Evolutionary conservation across 53 echinoderm and acorn worm genomes (phyloP).

Genomic region (Paracentrotus lividus): DNA sequence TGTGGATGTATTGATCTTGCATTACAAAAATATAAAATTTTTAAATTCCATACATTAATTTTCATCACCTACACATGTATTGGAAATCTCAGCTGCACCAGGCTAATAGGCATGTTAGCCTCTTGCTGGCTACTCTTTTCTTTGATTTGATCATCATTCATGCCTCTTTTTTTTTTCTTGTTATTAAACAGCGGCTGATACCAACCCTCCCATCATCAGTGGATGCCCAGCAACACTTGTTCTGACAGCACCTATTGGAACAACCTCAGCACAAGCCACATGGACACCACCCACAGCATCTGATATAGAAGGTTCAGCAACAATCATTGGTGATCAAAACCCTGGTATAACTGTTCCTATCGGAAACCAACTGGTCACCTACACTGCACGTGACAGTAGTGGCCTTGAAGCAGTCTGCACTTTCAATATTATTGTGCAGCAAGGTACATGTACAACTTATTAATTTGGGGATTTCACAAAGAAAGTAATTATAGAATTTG

Average conservation of each 20-base stretch:
- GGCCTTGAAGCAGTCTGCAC: slow-evolving; percentile 1
- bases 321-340: background rate
- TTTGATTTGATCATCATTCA: too few relatives aligned
- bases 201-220: slow-evolving; percentile 65
- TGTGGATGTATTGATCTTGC: too few relatives aligned
- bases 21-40: too few relatives aligned
- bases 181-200: slow-evolving; percentile 47
- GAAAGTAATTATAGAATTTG: too few relatives aligned
- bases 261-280: background rate
- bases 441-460: background rate
- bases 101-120: too few relatives aligned
- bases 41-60: too few relatives aligned
- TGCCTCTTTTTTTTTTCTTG: background rate
- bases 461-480: too few relatives aligned
- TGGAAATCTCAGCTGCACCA: too few relatives aligned
- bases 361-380: background rate
- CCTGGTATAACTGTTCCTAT: background rate
- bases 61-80: too few relatives aligned
- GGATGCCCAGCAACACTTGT: slow-evolving; percentile 56
- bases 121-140: too few relatives aligned
- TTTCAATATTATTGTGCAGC: background rate
- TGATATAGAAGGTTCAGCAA: slow-evolving; percentile 51
- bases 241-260: background rate
- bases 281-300: slow-evolving; percentile 81
- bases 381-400: slow-evolving; percentile 12